Evolutionary conservation across 2,113 vertebrate genomes (phyloP).

Genomic region (Leptobrachium leishanense): DNA sequence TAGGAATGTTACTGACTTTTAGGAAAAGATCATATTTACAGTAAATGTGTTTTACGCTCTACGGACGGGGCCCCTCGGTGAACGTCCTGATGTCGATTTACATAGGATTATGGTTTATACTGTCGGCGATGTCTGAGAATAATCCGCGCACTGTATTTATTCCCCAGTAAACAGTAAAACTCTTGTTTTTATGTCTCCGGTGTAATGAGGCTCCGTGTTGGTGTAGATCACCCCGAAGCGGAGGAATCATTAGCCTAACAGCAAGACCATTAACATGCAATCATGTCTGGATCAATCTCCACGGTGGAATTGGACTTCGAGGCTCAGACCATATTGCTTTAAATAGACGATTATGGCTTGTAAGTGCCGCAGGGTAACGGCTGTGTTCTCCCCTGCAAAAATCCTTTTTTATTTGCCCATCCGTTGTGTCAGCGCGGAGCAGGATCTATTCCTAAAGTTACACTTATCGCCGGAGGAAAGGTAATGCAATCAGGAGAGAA

Average conservation of each 20-base stretch:
- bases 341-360: neutral
- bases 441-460: neutral
- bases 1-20: too few species aligned
- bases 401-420: neutral
- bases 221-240: neutral
- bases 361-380: neutral
- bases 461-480: neutral
- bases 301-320: neutral
- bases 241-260: neutral
- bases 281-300: neutral
- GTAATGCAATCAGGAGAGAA: neutral
- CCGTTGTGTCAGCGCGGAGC: neutral
- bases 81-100: neutral
- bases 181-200: neutral
- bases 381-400: neutral
- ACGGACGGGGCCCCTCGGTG: too few species aligned
- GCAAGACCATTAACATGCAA: neutral
- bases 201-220: neutral
- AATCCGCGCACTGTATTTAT: neutral
- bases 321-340: neutral
- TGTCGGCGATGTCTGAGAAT: neutral
- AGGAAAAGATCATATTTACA: too few species aligned
- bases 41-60: too few species aligned
- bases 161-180: neutral
- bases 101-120: neutral